Base-by-base conservation (phyloP, 2,113 vertebrate species). In the Eubucco bourcierii region DNA sequence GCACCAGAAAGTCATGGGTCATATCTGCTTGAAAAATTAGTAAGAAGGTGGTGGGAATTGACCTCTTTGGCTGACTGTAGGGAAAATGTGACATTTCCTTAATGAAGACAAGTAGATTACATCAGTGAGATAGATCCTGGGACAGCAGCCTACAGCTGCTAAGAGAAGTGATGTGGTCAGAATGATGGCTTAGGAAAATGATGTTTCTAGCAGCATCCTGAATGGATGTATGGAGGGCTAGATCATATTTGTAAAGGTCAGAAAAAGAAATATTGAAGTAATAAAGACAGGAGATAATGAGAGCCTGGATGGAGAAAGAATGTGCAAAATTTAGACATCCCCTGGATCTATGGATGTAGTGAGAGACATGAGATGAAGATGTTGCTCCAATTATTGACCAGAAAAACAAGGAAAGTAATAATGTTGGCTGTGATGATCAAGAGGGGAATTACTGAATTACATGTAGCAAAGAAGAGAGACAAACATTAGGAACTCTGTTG, bases 181-280 rank as follows among this genome's bases (percentile, higher is more conserved):
- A 82, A 64, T 64, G 71, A 93, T 88, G 67, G 75, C 77, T 59
- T 73, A 66, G n/a, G 63, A 89, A 87, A 90, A 88, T 70, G 10
- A 13, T 79, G 68, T 80, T 89, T 90, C 94, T 87, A 84, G 78
- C 25, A 93, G 60, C 60, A 80, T 84, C 31, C 71, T 88, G 70
- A 75, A 90, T 64, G 50, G 60, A 39, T 87, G 46, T 37, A 56
- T 0, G 10, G 78, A 88, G 64, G 64, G 60, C 41, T 72, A 83
- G 80, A 90, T 91, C 88, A 72, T 58, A 56, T 93, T 95, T 92
- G 52, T 89, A 93, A 94, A 96, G 95, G 96, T 94, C 94, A 94
- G 52, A 74, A 87, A 74, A 96, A 90, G 92, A 95, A 93, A 87
- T 95, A 95, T 87, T 79, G 39, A 58, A 28, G 74, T 84, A 88